Evolutionary conservation across 2,797 vertebrate species (phyloP), one percentile per base, ranked within the genome.

Genomic region (Petrocephalus schoutedeni): DNA sequence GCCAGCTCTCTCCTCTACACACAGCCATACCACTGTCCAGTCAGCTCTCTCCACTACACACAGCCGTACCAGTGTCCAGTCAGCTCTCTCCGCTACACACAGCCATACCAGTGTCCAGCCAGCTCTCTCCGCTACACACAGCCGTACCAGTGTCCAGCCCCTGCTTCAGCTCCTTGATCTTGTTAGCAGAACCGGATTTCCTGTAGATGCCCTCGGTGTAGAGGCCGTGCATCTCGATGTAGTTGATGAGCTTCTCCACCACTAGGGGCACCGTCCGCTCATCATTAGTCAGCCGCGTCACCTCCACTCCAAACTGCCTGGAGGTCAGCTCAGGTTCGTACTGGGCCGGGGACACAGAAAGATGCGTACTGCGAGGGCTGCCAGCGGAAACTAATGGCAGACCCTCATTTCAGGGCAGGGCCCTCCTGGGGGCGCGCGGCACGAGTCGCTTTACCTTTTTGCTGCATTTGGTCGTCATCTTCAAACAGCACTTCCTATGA

Each of bases 141-240:
- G 28, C 36, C 89, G 92, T 90, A 98, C 98, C 98, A 90, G 97
- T 97, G 89, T 99, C 98, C 0, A 99, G 96, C 67, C 97, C 96
- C 89, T 96, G 96, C 86, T 98, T 97, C 51, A 99, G 96, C 88
- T 99, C 98, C 91, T 97, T 99, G 67, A 99, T 98, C 92, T 99
- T 99, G 94, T 99, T 99, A 91, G 97, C 96, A 89, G 98, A 99
- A 0, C 98, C 98, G 0, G 98, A 97, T 87, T 99, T 99, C 41
- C 98, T 95, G 93, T 99, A 99, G 93, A 99, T 99, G 87, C 98
- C 98, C 90, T 99, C 98, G 0, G 98, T 99, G 95, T 99, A 99
- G 23, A 99, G 95, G 88, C 98, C 98, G 0, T 99, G 98, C 97
- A 99, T 99, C 94, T 99, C 98, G 0, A 99, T 99, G 93, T 99